These are phyloP conservation scores for Sarotherodon lohbergeri DNA, from an alignment of 2,113 vertebrate genomes.

Conservation along the genomic window DNA sequence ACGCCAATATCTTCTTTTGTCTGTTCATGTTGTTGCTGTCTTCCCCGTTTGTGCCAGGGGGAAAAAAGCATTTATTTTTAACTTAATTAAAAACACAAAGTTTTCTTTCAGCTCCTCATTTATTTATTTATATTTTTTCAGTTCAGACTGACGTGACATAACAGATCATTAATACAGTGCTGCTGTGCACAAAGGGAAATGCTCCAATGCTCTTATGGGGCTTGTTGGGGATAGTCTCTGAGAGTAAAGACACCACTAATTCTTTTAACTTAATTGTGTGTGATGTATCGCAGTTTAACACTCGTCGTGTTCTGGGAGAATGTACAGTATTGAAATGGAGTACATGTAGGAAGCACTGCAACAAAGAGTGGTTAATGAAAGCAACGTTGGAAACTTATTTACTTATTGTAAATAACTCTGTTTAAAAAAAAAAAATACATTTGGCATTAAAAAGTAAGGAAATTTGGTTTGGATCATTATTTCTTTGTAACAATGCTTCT, in stretches of 20 bases:
- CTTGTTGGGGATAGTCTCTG: background rate
- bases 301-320: background rate
- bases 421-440: background rate
- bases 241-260: background rate
- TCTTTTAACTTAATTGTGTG: background rate
- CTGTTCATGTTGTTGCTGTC: background rate
- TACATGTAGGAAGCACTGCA: background rate
- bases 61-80: rapidly evolving
- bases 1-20: rapidly evolving
- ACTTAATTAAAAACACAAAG: rapidly evolving
- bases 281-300: background rate
- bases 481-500: background rate
- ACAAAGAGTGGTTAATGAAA: rapidly evolving
- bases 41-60: rapidly evolving
- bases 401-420: background rate
- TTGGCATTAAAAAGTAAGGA: background rate
- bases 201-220: background rate
- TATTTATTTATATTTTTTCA: background rate
- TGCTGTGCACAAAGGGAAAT: background rate
- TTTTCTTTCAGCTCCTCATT: background rate
- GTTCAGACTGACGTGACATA: background rate
- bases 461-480: background rate
- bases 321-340: background rate
- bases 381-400: background rate
- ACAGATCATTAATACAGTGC: background rate